Evolutionary conservation across 1,140 invertebrate genomes (phyloP).

Genomic region (Camponotus floridanus): DNA sequence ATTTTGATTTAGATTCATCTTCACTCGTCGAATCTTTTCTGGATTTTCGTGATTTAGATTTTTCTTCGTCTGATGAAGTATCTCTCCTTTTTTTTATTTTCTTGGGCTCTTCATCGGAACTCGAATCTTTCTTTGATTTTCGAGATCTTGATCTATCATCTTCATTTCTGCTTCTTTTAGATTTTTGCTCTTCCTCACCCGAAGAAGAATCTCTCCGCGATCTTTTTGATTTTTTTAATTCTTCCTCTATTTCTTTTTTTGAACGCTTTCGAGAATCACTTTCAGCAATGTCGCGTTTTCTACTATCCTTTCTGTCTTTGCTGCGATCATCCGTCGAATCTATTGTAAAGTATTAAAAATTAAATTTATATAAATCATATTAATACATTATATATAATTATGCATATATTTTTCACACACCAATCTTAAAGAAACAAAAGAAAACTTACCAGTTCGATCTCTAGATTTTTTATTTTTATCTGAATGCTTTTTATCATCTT

Average conservation of each 20-base stretch:
- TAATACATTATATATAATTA: neutral
- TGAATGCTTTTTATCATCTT: constrained; percentile 80
- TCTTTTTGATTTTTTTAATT: constrained; percentile 86
- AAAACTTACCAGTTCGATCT: constrained; percentile 78
- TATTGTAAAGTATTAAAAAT: constrained; percentile 59
- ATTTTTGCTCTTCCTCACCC: constrained; percentile 88
- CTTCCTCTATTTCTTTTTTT: constrained; percentile 84
- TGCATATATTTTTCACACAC: neutral
- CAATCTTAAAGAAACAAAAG: neutral
- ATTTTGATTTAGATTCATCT: constrained; percentile 79
- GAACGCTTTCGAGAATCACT: constrained; percentile 84
- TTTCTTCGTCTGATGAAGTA: constrained; percentile 85
- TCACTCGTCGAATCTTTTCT: constrained; percentile 86
- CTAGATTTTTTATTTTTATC: constrained; percentile 81
- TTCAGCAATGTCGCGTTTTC: constrained; percentile 84
- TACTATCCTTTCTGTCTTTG: constrained; percentile 83
- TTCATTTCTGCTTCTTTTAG: constrained; percentile 87
- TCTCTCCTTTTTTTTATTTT: constrained; percentile 82
- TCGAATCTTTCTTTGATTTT: constrained; percentile 86
- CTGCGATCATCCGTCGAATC: constrained; percentile 78
- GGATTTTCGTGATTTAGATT: constrained; percentile 84
- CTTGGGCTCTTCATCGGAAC: constrained; percentile 88
- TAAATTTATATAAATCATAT: constrained; percentile 13
- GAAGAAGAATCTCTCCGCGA: constrained; percentile 88
- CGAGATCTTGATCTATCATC: constrained; percentile 86